Conservation (phyloP, 2,888 invertebrate genomes). For the Drosophila falleni region DNA sequence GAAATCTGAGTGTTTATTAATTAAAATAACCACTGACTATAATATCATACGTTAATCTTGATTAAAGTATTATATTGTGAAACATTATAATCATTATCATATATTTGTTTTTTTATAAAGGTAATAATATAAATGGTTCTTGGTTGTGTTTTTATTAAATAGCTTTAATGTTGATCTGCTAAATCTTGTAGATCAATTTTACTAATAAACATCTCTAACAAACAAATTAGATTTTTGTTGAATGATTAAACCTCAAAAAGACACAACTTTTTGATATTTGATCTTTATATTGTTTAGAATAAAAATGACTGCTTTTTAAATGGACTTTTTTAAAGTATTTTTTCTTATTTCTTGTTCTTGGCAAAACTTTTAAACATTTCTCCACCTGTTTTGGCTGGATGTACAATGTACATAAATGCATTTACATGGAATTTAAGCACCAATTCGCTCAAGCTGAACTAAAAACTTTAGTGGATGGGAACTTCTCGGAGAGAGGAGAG, state of each 20-base stretch:
- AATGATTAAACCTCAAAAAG: background rate
- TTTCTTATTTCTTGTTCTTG: slow-evolving; percentile 26
- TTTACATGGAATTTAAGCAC: slow-evolving; percentile 59
- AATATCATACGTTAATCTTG: no score
- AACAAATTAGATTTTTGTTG: background rate
- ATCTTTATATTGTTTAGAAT: background rate
- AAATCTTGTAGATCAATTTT: background rate
- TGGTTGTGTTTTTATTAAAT: no score
- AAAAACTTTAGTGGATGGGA: slow-evolving; percentile 16
- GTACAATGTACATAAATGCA: slow-evolving; percentile 8
- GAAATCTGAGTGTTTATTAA: no score
- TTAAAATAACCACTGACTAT: no score
- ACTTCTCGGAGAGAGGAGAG: no score
- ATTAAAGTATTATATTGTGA: no score
- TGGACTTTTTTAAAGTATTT: background rate
- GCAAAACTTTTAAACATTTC: slow-evolving; percentile 25
- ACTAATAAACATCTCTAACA: background rate
- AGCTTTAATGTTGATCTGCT: no score
- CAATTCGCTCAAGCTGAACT: slow-evolving; percentile 67
- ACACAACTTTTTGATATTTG: background rate
- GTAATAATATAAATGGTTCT: no score
- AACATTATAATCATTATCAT: no score
- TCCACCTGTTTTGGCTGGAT: slow-evolving; percentile 34
- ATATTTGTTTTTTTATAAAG: no score
- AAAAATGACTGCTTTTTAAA: background rate